Conservation (phyloP, 2,113 vertebrate species). For the Propithecus coquereli region DNA sequence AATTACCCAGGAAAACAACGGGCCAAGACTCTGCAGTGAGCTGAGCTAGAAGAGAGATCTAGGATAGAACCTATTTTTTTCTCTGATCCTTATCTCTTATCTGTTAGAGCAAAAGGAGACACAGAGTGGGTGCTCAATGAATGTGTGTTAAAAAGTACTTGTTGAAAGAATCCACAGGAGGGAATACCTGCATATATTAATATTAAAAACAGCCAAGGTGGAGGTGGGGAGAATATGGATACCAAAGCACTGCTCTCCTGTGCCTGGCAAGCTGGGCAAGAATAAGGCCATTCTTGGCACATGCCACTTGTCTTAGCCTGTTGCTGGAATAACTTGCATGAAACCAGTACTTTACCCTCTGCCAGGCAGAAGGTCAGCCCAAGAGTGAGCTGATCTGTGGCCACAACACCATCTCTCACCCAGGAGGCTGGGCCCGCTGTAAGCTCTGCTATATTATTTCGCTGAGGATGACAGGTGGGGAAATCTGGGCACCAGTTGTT, state of each 20-base stretch:
- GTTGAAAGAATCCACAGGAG: background rate
- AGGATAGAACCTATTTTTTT: background rate
- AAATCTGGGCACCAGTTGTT: slow-evolving; percentile 77
- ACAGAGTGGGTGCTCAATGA: background rate
- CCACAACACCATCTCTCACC: slow-evolving; percentile 63
- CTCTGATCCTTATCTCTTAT: background rate
- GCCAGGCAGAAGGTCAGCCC: slow-evolving; percentile 67
- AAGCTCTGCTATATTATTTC: slow-evolving; percentile 68
- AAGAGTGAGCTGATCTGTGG: slow-evolving; percentile 63
- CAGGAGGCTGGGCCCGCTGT: slow-evolving; percentile 47
- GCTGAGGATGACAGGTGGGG: slow-evolving; percentile 70
- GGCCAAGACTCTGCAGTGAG: background rate
- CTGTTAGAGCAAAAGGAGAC: slow-evolving; percentile 1
- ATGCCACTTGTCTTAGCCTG: slow-evolving; percentile 43
- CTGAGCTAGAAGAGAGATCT: background rate
- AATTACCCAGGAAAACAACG: background rate
- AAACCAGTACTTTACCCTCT: slow-evolving; percentile 56
- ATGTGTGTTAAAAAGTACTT: background rate
- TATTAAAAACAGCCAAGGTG: background rate
- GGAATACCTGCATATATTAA: background rate
- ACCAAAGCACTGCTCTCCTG: background rate
- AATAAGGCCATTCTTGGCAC: slow-evolving; percentile 45
- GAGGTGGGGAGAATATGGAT: background rate
- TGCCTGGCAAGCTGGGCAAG: slow-evolving; percentile 31
- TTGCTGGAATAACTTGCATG: slow-evolving; percentile 52